Conservation (phyloP, 2,888 invertebrate species). For the Yponomeuta evonymella region DNA sequence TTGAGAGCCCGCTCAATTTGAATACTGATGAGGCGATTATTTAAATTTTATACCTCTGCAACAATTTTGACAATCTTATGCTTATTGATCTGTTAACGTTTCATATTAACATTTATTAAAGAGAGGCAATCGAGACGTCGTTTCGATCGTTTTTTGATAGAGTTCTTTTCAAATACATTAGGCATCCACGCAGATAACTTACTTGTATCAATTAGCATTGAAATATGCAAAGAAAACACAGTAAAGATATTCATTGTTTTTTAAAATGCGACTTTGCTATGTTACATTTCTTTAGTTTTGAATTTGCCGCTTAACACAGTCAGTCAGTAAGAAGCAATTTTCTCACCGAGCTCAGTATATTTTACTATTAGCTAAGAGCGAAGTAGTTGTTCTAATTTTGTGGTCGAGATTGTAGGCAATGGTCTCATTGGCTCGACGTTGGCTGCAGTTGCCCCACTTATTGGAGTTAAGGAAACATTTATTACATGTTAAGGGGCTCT, state of each 20-base stretch:
- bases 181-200: too few relatives aligned
- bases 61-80: slow-evolving; percentile 54
- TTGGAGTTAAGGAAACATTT: slow-evolving; percentile 58
- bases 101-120: background rate
- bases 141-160: too few relatives aligned
- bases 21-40: slow-evolving; percentile 58
- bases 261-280: too few relatives aligned
- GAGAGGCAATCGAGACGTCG: too few relatives aligned
- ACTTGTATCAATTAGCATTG: too few relatives aligned
- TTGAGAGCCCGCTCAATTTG: slow-evolving; percentile 56
- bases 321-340: background rate
- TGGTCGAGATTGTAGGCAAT: slow-evolving; percentile 44
- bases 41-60: slow-evolving; percentile 56
- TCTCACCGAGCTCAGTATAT: background rate
- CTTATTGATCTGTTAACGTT: slow-evolving; percentile 50
- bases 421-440: slow-evolving; percentile 33
- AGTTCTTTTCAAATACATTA: too few relatives aligned
- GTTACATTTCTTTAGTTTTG: too few relatives aligned
- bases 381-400: slow-evolving; percentile 15
- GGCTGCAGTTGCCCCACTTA: slow-evolving; percentile 50
- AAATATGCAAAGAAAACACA: too few relatives aligned
- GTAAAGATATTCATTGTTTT: too few relatives aligned
- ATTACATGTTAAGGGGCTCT: slow-evolving; percentile 61
- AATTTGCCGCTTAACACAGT: too few relatives aligned
- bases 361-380: background rate